Evolutionary conservation across 2,113 vertebrate species (phyloP), one percentile per base, ranked within the genome.

Genomic region (Willisornis vidua): DNA sequence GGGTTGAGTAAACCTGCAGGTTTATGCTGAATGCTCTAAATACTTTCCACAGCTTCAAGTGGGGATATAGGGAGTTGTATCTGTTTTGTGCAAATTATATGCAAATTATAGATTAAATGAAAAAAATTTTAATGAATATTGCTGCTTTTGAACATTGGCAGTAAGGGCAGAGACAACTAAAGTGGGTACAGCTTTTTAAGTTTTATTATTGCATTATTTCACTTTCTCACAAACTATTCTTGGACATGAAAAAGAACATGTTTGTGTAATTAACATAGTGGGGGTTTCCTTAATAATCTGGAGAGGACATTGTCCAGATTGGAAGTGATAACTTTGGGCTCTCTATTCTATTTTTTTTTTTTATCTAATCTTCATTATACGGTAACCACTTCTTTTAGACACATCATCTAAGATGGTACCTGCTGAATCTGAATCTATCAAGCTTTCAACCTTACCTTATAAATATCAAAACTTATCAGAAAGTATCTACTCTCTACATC

Each of bases 391-490:
- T 68, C 23, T 79, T 72, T 89, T 59, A 81, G 63, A 77, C 35
- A 45, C 11, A 59, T 59, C 5, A 1, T 65, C 65, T 89, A 59
- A 89, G 52, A 72, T 18, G 12, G 24, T 43, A 78, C 35, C 57
- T 94, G 43, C 35, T 67, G 48, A 86, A 93, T 88, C 84, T 61
- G 43, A 75, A 77, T 63, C 43, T 77, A 71, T 85, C 12, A 24
- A 68, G 55, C 22, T 90, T 48, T 88, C 87, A 90, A 90, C 73
- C 52, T 90, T 54, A 54, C 70, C 65, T 85, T 85, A 92, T 78
- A 92, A 77, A 89, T 68, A 86, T 16, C 87, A 92, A 94, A 94
- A 87, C 23, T 89, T 67, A 43, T 77, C 72, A 92, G 59, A 93
- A 93, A 84, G 4, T 11, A 77, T 78, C 57, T 78, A 61, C 49